phyloP scores from a whole-genome alignment of 2,113 vertebrate genomes.

The Coturnix japonica region DNA sequence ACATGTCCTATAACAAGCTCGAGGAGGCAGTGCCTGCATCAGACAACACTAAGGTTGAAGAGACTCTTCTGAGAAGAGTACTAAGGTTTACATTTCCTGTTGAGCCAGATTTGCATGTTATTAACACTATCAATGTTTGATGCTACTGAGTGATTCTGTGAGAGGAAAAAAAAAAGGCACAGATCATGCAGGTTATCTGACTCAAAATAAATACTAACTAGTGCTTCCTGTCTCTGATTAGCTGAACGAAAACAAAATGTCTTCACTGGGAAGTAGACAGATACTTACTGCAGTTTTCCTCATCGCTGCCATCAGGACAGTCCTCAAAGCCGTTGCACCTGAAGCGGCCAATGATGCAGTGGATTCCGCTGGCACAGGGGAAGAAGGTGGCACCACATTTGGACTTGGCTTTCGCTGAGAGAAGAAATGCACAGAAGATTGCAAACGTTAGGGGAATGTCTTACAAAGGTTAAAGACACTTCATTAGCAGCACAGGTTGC shows the following conservation, averaged over 20 bases:
- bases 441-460: neutral
- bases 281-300: slow-evolving; percentile 98
- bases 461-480: neutral
- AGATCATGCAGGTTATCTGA: neutral
- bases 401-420: slow-evolving; percentile 89
- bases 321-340: slow-evolving; percentile 94
- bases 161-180: neutral
- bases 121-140: neutral
- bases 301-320: slow-evolving; percentile 95
- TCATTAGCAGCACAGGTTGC: neutral
- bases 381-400: slow-evolving; percentile 94
- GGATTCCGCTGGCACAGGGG: slow-evolving; percentile 90
- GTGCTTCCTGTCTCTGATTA: neutral
- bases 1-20: neutral
- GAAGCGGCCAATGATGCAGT: slow-evolving; percentile 98
- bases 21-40: neutral
- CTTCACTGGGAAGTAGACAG: too few species aligned
- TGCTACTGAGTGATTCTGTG: neutral
- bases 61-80: neutral
- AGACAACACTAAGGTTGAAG: neutral
- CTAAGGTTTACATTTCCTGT: neutral
- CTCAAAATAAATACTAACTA: fast-evolving
- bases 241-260: neutral
- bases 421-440: neutral
- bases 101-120: neutral